phyloP scores from a whole-genome alignment of 2,113 vertebrate genomes.

The Anguilla japonica region DNA sequence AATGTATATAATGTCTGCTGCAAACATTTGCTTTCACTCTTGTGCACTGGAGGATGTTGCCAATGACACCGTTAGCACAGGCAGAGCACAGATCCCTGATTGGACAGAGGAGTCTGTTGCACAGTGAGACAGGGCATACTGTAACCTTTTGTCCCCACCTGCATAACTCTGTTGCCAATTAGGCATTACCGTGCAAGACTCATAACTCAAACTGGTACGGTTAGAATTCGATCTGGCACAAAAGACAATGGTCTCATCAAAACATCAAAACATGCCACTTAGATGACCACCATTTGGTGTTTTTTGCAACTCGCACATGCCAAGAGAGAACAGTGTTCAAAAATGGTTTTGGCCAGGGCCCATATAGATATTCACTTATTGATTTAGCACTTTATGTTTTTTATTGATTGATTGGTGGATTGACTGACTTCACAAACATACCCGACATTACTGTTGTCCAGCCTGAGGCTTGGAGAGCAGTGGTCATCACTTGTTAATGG shows the following conservation, averaged over 20 bases:
- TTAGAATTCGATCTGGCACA: too few species aligned
- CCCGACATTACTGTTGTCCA: constrained; percentile 53
- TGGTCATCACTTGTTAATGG: constrained; percentile 53
- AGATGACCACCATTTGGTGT: too few species aligned
- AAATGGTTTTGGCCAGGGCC: neutral
- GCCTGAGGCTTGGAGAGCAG: constrained; percentile 23
- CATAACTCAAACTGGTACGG: neutral
- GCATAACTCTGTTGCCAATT: neutral
- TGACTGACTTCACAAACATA: constrained; percentile 39
- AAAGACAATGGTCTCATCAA: too few species aligned
- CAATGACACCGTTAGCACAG: neutral
- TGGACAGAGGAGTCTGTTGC: neutral
- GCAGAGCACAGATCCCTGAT: neutral
- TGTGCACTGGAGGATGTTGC: neutral
- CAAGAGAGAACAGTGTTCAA: neutral
- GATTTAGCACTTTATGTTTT: neutral
- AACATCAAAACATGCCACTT: too few species aligned
- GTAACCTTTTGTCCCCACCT: neutral
- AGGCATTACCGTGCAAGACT: neutral
- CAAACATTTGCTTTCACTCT: neutral
- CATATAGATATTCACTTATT: neutral
- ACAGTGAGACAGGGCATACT: too few species aligned
- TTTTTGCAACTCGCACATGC: too few species aligned
- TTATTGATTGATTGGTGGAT: neutral
- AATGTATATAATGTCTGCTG: neutral